Evolutionary conservation across 53 echinoderm and acorn worm species (phyloP).

Genomic region (Mesocentrotus franciscanus): DNA sequence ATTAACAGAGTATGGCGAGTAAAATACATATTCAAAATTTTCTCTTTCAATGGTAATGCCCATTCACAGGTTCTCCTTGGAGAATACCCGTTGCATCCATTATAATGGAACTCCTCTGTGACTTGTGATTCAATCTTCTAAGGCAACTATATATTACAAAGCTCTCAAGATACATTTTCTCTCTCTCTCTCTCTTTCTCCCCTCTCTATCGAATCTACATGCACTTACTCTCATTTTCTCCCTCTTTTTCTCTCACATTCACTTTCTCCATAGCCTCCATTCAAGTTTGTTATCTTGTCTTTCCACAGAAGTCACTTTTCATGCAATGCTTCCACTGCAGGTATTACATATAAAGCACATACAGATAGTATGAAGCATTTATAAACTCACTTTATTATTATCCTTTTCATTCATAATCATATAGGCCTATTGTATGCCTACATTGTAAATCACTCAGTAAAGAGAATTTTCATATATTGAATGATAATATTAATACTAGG

Average conservation of each 20-base stretch:
- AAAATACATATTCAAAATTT: not conserved
- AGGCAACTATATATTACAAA: not conserved
- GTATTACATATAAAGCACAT: too few relatives aligned
- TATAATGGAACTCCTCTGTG: not conserved
- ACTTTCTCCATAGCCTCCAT: not conserved
- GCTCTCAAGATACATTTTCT: not conserved
- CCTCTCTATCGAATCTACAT: not conserved
- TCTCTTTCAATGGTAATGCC: not conserved
- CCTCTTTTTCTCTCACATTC: not conserved
- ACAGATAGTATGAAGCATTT: too few relatives aligned
- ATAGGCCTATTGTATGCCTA: too few relatives aligned
- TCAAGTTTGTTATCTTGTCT: not conserved
- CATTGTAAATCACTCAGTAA: too few relatives aligned
- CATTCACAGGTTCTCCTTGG: not conserved
- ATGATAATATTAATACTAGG: too few relatives aligned
- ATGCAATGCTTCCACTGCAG: not conserved
- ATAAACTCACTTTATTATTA: too few relatives aligned
- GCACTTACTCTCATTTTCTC: not conserved
- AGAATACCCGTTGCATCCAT: not conserved
- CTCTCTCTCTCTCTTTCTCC: not conserved
- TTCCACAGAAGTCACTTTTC: not conserved
- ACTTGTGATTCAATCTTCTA: constrained; percentile 14
- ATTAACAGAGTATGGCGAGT: not conserved
- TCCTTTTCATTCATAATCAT: too few relatives aligned
- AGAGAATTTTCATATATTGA: too few relatives aligned